Conservation (phyloP, 1,140 invertebrate genomes). For the Manduca sexta region DNA sequence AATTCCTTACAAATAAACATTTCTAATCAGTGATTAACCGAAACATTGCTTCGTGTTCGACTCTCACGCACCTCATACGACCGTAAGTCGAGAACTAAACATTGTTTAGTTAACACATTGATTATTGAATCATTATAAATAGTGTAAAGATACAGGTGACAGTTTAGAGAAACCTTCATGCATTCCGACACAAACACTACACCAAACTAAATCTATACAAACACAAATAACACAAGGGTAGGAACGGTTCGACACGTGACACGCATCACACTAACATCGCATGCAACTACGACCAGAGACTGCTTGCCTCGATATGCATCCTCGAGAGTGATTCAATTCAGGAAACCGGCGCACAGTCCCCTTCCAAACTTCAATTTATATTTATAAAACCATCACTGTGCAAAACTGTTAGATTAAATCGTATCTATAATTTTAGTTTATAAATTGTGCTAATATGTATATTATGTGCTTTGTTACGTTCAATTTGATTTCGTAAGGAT, state of each 20-base stretch:
- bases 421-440: slow-evolving; percentile 5
- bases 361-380: slow-evolving; percentile 29
- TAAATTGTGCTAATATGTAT: slow-evolving; percentile 14
- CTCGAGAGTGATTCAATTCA: slow-evolving; percentile 40
- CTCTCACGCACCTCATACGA: too few species aligned
- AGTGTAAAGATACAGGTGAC: neutral
- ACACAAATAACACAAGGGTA: slow-evolving; percentile 8
- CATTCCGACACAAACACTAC: neutral
- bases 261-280: slow-evolving; percentile 16
- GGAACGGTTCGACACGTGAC: slow-evolving; percentile 10
- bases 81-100: too few species aligned
- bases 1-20: too few species aligned
- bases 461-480: slow-evolving; percentile 40
- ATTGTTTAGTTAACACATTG: too few species aligned
- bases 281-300: slow-evolving; percentile 55
- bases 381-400: slow-evolving; percentile 44
- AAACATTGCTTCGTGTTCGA: too few species aligned
- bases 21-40: too few species aligned
- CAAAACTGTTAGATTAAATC: slow-evolving; percentile 49
- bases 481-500: slow-evolving; percentile 62
- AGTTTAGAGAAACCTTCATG: neutral
- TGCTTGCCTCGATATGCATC: slow-evolving; percentile 71
- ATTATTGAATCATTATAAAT: too few species aligned
- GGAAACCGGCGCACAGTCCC: slow-evolving; percentile 38
- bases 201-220: neutral